These are phyloP conservation scores for Electrona antarctica DNA, from an alignment of 2,113 vertebrate species.

Conservation along the genomic window DNA sequence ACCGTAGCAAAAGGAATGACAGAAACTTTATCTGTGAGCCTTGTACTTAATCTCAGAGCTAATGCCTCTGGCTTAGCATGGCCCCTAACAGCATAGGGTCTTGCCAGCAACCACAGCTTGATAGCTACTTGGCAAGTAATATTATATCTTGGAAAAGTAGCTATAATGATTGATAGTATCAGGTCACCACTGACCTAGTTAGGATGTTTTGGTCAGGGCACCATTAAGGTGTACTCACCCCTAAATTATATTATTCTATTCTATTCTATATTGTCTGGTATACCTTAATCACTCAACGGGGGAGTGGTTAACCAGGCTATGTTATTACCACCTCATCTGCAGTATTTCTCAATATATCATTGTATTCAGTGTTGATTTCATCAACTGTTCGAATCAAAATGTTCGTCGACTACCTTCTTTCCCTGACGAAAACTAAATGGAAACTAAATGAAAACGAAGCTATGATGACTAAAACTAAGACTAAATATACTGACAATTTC, in stretches of 20 bases:
- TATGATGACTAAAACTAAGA: no score
- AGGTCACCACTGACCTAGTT: background rate
- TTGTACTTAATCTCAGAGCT: background rate
- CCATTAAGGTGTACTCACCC: no score
- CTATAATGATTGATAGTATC: background rate
- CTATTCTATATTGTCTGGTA: background rate
- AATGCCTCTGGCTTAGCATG: background rate
- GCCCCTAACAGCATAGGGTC: background rate
- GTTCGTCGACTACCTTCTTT: no score
- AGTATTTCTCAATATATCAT: no score
- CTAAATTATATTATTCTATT: background rate
- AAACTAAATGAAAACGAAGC: no score
- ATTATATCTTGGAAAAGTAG: background rate
- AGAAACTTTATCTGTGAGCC: background rate
- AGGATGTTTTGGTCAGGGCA: background rate
- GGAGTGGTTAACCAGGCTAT: no score
- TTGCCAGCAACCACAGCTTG: background rate
- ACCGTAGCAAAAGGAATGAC: background rate
- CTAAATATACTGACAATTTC: no score
- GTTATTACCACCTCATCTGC: background rate
- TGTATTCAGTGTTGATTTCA: no score
- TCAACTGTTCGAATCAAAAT: no score
- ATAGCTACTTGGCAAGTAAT: background rate
- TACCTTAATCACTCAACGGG: background rate
- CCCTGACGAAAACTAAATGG: no score